Percentiles rank a stretch among this genome's conserved stretches.
Evolutionary conservation across 2,113 vertebrate species (phyloP).

Genomic region (Pelusios castaneus): DNA sequence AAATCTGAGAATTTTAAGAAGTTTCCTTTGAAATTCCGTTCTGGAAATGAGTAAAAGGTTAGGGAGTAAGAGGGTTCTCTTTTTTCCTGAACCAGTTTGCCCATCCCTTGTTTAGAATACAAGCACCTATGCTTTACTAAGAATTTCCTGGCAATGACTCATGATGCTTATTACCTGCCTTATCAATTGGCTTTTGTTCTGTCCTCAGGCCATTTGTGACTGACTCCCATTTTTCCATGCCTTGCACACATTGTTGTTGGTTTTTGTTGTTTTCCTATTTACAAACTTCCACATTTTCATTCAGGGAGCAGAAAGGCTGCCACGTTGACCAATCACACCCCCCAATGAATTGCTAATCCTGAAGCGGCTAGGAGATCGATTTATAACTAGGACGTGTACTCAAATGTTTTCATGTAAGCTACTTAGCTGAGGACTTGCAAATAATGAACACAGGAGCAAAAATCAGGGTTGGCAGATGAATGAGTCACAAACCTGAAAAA

Average conservation of each 20-base stretch:
- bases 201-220: constrained; percentile 3
- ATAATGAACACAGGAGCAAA: constrained; percentile 3
- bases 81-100: constrained; percentile 1
- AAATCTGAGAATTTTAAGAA: constrained; percentile 23
- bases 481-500: constrained; percentile 1
- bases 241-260: neutral
- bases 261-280: constrained; percentile 10
- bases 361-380: neutral
- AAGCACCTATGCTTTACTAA: neutral
- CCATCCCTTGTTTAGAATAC: neutral
- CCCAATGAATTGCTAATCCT: neutral
- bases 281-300: neutral
- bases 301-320: neutral
- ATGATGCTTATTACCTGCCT: neutral
- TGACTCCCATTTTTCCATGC: neutral
- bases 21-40: constrained; percentile 1
- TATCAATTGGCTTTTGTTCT: constrained; percentile 32
- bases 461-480: neutral
- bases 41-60: constrained; percentile 5
- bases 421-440: neutral
- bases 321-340: neutral
- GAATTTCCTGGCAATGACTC: neutral
- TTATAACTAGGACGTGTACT: neutral
- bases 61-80: neutral
- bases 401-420: neutral